These are phyloP conservation scores for Pterocles gutturalis DNA, from an alignment of 2,113 vertebrate genomes.

Conservation along the genomic window DNA sequence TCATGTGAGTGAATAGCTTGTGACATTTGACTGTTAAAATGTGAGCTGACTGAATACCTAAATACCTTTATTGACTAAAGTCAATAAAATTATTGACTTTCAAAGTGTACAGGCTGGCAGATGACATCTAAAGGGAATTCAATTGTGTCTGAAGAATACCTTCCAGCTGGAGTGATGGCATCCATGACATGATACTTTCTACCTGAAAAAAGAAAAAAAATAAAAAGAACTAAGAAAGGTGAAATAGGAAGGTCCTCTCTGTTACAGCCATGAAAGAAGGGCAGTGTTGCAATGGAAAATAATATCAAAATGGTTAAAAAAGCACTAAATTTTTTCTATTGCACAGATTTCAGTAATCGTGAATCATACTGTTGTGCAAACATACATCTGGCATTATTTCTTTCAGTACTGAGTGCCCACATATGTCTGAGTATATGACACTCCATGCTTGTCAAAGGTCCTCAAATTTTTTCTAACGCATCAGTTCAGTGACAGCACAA, in stretches of 20 bases:
- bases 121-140: background rate
- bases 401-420: background rate
- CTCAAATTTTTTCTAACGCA: background rate
- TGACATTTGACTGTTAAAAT: background rate
- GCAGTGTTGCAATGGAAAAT: background rate
- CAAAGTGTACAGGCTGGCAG: background rate
- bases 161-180: background rate
- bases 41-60: background rate
- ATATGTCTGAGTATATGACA: slow-evolving; percentile 19
- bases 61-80: background rate
- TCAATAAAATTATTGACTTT: background rate
- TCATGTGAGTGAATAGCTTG: background rate
- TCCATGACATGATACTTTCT: background rate
- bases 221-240: background rate
- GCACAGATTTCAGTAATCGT: slow-evolving; percentile 38
- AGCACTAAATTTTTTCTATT: background rate
- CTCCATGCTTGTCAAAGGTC: slow-evolving; percentile 29
- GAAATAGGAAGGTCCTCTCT: background rate
- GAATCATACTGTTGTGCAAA: slow-evolving; percentile 44
- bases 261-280: background rate
- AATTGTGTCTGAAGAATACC: background rate
- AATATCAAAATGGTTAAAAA: slow-evolving; percentile 18
- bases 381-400: slow-evolving; percentile 60
- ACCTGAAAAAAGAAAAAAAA: background rate
- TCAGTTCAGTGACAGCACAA: slow-evolving; percentile 38